Evolutionary conservation across 2,797 vertebrate genomes (phyloP), one percentile per base, ranked within the genome.

Genomic region (Acipenser ruthenus): DNA sequence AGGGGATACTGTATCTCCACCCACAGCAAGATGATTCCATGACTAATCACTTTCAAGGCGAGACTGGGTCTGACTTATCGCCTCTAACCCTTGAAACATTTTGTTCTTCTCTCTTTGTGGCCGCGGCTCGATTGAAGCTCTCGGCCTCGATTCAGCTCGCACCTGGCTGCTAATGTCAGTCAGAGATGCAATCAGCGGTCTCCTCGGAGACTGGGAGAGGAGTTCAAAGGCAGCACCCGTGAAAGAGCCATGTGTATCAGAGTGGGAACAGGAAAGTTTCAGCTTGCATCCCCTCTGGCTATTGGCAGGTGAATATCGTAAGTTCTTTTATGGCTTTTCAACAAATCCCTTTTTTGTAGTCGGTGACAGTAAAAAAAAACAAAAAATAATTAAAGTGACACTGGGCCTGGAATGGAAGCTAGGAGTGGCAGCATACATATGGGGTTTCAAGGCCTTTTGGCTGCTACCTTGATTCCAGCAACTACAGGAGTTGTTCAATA

Each of bases 251-350:
- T 67, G 60, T 70, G 64, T 69, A 59, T 49, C 69, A 60, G 8
- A 61, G 65, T 37, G 67, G 72, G 72, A 67, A 73, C 72, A 68
- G 66, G 75, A 75, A 37, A 73, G 87, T 78, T 75, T 83, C 70
- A 62, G 86, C 86, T 84, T 50, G 85, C 84, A 88, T 73, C 76
- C 84, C 84, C 79, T 83, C 82, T 79, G 76, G 85, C 83, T 72
- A 82, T 65, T 73, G 80, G 81, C 78, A 77, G 72, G n/a, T 10
- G 74, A 60, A 60, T 12, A 60, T 23, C 7, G 8, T 18, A 60
- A 60, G 59, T 60, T 53, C 15, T 60, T 60, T 60, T 60, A 12
- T 15, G 13, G 18, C 59, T 60, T 60, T 13, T 13, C 59, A 60
- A 60, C 7, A 83, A 80, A 83, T 84, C 86, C 83, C 83, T 67